Evolutionary conservation across 2,113 vertebrate genomes (phyloP), one percentile per base, ranked within the genome.

Genomic region (Thamnaconus septentrionalis): DNA sequence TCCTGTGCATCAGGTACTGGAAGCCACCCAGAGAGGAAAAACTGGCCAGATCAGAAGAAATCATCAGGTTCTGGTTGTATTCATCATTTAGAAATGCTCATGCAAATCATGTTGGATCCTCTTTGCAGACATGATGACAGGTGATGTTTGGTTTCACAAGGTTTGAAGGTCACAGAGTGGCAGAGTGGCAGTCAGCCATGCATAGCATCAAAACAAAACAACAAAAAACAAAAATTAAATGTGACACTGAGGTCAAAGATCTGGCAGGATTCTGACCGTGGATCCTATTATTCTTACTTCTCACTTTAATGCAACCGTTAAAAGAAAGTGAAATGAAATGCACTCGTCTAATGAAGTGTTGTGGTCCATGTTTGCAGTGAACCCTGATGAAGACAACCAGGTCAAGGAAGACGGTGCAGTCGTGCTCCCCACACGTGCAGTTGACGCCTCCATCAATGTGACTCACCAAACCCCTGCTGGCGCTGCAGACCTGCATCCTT

Each of bases 1-100:
- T 92, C 91, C 61, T 98, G 96, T 72, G 84, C 74, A 40, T 87
- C 92, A 88, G 95, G 95, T 98, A 70, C 50, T 42, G 12, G 1
- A 11, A 10, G 49, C 5, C 44, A 18, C 41, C 11, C 12, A n/a
- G 5, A 3, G 7, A 9, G 10, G 40, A 1, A 4, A 45, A 5
- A 50, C 10, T 4, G 1, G 48, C 8, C 5, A 7, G 1, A 46
- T 45, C 44, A 45, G 18, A 2, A 45, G 5, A 5, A 45, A 7
- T 45, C 44, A 1, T 45, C 7, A 6, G 44, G 44, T 45, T 45
- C 7, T 5, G 44, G 1, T 45, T 45, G 44, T 45, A 45, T 45
- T 31, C 18, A 31, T 31, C 18, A 45, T 45, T 1, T 45, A 45
- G 44, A 45, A 45, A 6, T 31, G 18, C 7, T 45, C 5, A 7